Conservation (phyloP, 2,888 invertebrate genomes). For the Metopia argyrocephala region DNA sequence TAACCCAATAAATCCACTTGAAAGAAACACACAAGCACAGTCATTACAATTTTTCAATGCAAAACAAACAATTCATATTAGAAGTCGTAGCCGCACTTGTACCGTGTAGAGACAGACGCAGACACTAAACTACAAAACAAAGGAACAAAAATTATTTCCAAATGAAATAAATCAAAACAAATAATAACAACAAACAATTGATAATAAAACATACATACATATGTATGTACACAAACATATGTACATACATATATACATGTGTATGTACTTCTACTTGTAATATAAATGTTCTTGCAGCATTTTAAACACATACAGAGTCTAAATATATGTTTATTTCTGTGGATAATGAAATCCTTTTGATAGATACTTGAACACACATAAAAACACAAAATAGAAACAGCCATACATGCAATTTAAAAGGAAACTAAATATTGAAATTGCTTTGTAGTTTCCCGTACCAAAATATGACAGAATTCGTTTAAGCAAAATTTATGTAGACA, state of each 20-base stretch:
- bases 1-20: slow-evolving; percentile 48
- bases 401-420: neutral
- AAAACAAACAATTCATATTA: slow-evolving; percentile 15
- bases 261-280: neutral
- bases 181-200: slow-evolving; percentile 14
- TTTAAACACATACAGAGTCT: neutral
- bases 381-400: neutral
- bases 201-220: slow-evolving; percentile 62
- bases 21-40: no score
- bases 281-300: slow-evolving; percentile 19
- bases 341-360: slow-evolving; percentile 47
- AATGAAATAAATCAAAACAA: slow-evolving; percentile 66
- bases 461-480: slow-evolving; percentile 26
- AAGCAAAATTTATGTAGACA: slow-evolving; percentile 37
- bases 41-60: slow-evolving; percentile 15
- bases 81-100: neutral
- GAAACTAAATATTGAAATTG: slow-evolving; percentile 40
- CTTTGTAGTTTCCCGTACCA: neutral
- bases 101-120: neutral
- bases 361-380: neutral
- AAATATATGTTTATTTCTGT: neutral
- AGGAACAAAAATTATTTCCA: slow-evolving; percentile 40
- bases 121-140: neutral
- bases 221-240: neutral
- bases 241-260: neutral